Percentiles rank a stretch among this genome's conserved stretches.
These are phyloP conservation scores for Smittia sp. DNA, from an alignment of 2,888 invertebrate genomes.

Conservation along the genomic window DNA sequence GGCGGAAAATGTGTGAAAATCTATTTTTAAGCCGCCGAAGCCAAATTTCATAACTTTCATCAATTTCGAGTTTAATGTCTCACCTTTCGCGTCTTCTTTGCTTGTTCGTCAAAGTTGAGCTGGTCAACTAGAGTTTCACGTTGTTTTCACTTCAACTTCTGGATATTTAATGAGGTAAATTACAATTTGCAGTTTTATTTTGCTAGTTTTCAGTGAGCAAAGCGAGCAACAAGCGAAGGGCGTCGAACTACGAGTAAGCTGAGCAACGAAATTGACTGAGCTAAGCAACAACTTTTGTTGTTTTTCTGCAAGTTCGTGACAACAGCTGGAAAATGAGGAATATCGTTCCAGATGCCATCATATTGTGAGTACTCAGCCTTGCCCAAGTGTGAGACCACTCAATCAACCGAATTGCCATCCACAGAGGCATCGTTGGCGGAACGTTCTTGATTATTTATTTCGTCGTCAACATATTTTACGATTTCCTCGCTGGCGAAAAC, in stretches of 20 bases:
- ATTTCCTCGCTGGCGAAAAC: constrained; percentile 51
- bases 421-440: constrained; percentile 48
- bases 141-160: no score
- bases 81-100: not conserved
- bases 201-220: no score
- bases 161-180: no score
- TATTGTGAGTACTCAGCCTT: constrained; percentile 44
- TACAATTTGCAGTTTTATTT: no score
- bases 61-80: not conserved
- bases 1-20: not conserved
- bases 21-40: not conserved
- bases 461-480: constrained; percentile 50
- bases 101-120: no score
- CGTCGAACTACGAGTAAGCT: no score
- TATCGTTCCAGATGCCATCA: constrained; percentile 53
- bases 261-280: no score
- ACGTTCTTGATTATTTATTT: constrained; percentile 51
- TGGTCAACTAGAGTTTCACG: no score
- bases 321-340: constrained; percentile 47
- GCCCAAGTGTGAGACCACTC: constrained; percentile 43
- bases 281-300: not conserved
- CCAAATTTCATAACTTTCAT: not conserved
- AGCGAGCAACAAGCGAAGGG: no score
- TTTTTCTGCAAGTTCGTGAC: not conserved
- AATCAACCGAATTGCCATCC: not conserved